Base-by-base conservation (phyloP, 2,888 invertebrate genomes). In the Automeris io region DNA sequence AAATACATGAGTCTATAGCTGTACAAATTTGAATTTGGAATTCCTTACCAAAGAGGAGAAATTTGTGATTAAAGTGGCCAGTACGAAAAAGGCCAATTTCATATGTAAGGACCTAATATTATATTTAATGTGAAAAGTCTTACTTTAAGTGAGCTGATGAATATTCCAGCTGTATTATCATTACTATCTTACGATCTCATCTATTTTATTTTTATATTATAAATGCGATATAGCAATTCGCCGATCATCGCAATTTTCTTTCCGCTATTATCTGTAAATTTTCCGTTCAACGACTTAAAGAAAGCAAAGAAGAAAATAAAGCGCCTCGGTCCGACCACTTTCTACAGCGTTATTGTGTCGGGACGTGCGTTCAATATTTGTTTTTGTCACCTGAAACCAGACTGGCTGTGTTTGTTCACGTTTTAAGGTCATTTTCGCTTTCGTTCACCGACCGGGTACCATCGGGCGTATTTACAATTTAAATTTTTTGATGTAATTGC, bases 351-450 rank as follows among this genome's bases (percentile, higher is more conserved):
- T 71, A 68, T 73, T 72, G 64, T 61, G 50, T 40, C 48, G 49
- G 65, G 57, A 68, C 64, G 61, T 61, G 65, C 63, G 47, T 49
- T 47, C 54, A 62, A 58, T 76, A 63, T 80, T 82, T 81, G 73
- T 39, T 80, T 82, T 81, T 80, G 76, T 78, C 71, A 69, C 59
- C 63, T 42, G 57, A 61, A 63, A 63, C 68, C 64, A 64, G 68
- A 61, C 59, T 51, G 40, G 46, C 43, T 39, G 45, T 61, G 58
- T 68, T 67, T 68, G 64, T 57, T 54, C 61, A 69, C 67, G 75
- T 80, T 83, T 82, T 80, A 79, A 82, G 79, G 78, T 55, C 73
- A 62, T 82, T 83, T 74, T 83, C 81, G 80, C 85, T 83, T 82
- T 85, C 80, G 48, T 61, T 54, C 46, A 46, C 54, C 47, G 49